These are phyloP conservation scores for Crocodylus rhombifer DNA, from an alignment of 2,797 vertebrate species.

Conservation along the genomic window DNA sequence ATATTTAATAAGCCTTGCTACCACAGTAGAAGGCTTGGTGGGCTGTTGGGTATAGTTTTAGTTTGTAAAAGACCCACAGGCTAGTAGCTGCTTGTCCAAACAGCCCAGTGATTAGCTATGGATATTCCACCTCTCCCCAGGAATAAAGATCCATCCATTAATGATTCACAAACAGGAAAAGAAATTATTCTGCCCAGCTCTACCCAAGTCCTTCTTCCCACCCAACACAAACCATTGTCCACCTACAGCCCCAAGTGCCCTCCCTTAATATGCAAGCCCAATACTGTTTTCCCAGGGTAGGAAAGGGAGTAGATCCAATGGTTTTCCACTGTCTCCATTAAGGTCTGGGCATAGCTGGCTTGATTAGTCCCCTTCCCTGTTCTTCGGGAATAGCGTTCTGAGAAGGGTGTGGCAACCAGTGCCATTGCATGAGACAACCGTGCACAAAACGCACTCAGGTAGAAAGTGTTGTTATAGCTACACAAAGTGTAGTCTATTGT, in stretches of 20 bases:
- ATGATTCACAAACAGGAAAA: neutral
- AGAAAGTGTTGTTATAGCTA: neutral
- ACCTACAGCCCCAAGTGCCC: neutral
- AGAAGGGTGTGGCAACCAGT: neutral
- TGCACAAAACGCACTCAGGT: conserved; percentile 7
- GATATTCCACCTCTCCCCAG: neutral
- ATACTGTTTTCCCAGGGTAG: neutral
- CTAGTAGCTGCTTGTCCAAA: neutral
- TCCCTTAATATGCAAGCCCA: neutral
- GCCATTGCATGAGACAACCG: conserved; percentile 1
- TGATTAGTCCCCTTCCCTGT: neutral
- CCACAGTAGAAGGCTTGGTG: neutral
- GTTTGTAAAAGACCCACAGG: neutral
- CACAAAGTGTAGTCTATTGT: neutral
- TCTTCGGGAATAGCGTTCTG: neutral
- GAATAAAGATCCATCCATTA: neutral
- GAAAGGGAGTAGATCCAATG: neutral
- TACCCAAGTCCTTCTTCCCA: neutral
- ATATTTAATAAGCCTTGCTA: too few relatives aligned
- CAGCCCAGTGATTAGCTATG: neutral
- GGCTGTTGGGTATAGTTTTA: neutral
- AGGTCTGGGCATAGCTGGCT: neutral
- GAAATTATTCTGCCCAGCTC: neutral
- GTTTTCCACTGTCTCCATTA: neutral
- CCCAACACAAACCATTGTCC: neutral